Conservation (phyloP, 1,140 invertebrate species). For the Temnothorax nylanderi region DNA sequence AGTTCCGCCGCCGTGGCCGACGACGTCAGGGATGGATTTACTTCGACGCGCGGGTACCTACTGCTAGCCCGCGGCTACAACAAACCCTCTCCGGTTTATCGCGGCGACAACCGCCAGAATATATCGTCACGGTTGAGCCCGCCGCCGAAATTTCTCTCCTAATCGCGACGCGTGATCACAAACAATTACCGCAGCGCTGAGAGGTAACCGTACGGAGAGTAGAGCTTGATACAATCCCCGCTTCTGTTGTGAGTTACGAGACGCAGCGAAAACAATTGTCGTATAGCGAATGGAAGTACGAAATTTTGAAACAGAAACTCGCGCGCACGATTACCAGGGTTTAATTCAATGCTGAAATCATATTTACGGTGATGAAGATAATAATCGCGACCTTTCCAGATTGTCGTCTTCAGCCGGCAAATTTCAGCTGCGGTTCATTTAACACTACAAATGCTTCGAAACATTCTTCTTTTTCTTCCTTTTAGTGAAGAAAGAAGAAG, state of each 20-base stretch:
- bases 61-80: slow-evolving; percentile 52
- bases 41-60: slow-evolving; percentile 59
- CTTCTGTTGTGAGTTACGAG: not conserved
- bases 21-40: slow-evolving; percentile 66
- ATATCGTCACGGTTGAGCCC: slow-evolving; percentile 44
- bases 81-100: slow-evolving; percentile 58
- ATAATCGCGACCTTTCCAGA: not conserved
- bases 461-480: no score
- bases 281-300: not conserved
- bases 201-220: not conserved
- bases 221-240: not conserved
- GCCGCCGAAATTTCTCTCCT: slow-evolving; percentile 32
- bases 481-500: no score
- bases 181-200: slow-evolving; percentile 19
- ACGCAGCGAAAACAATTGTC: not conserved
- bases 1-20: slow-evolving; percentile 63
- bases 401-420: not conserved
- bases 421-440: not conserved
- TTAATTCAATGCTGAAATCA: not conserved
- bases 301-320: not conserved
- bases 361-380: not conserved
- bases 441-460: no score
- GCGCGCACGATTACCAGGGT: not conserved
- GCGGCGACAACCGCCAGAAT: slow-evolving; percentile 58
- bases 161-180: slow-evolving; percentile 30